Base-by-base conservation (phyloP, 2,888 invertebrate genomes). In the Lucinisca nassula region DNA sequence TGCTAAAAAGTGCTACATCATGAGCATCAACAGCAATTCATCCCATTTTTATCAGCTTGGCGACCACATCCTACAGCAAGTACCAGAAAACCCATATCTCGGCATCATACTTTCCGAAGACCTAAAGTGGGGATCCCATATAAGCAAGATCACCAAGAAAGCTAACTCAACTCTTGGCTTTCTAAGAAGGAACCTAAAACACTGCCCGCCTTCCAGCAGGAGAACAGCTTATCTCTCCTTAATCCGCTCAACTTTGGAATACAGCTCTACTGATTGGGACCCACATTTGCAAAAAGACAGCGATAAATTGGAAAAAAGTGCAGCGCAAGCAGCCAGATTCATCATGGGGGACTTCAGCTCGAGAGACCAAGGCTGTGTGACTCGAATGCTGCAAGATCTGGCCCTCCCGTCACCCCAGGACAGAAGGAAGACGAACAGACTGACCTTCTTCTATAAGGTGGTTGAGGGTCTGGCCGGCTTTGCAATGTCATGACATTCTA, bases 91-190 rank as follows among this genome's bases (percentile, higher is more conserved):
- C 12, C 51, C 70, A 4, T 79, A 83, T 32, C 79, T 86, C 30
- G 79, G 79, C 12, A 38, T 83, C 0, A 27, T 8, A 17, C 49
- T 86, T 14, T 72, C 40, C 32, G 83, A 87, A 24, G 72, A 83
- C 58, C 35, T 87, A 0, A 87, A 83, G 35, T 80, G 79, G 83
- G 24, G 14, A 21, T 76, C 70, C 21, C 87, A 87, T 24, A 87
- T 87, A 24, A 77, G 40, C 37, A 87, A 82, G 32, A 72, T 84
- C 24, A 24, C 58, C 3, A 79, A 73, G 30, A 83, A 79, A 70
- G 79, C 82, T n/a, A 86, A 49, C 49, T 58, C 38, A 21, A 76
- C 76, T 17, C 72, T 87, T 32, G 73, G 87, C 82, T 72, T 87
- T 55, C 37, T 83, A 12, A 79, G 75, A 74, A 27, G 79, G 30